These are phyloP conservation scores for Lucinisca nassula DNA, from an alignment of 2,888 invertebrate genomes.

Conservation along the genomic window DNA sequence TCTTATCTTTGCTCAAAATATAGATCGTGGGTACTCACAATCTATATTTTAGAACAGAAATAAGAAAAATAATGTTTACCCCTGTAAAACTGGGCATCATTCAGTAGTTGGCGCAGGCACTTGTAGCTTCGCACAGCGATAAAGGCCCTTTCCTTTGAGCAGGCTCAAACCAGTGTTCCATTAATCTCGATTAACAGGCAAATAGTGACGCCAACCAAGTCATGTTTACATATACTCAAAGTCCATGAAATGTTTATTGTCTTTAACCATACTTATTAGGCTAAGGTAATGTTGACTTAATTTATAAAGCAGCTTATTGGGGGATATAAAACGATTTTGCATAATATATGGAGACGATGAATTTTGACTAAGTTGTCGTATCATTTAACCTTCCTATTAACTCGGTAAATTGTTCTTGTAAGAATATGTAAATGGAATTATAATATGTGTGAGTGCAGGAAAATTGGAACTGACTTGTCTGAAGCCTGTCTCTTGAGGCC, in stretches of 20 bases:
- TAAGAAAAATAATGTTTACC: too few species aligned
- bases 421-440: too few species aligned
- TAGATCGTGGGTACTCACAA: too few species aligned
- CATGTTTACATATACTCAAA: background rate
- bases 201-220: background rate
- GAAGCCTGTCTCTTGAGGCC: background rate
- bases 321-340: background rate
- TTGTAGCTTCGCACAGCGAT: too few species aligned
- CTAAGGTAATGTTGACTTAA: background rate
- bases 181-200: background rate
- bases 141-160: background rate
- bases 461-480: background rate
- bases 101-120: too few species aligned
- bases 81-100: too few species aligned
- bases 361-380: background rate
- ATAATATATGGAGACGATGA: background rate
- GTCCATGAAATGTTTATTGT: slow-evolving; percentile 1
- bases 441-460: background rate
- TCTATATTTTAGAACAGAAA: too few species aligned
- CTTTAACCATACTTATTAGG: background rate
- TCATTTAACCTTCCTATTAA: background rate
- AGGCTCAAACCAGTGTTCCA: background rate
- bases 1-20: too few species aligned
- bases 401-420: too few species aligned
- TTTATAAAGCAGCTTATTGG: background rate